phyloP scores from a whole-genome alignment of 2,888 invertebrate genomes.

The Chloroclysta siterata region DNA sequence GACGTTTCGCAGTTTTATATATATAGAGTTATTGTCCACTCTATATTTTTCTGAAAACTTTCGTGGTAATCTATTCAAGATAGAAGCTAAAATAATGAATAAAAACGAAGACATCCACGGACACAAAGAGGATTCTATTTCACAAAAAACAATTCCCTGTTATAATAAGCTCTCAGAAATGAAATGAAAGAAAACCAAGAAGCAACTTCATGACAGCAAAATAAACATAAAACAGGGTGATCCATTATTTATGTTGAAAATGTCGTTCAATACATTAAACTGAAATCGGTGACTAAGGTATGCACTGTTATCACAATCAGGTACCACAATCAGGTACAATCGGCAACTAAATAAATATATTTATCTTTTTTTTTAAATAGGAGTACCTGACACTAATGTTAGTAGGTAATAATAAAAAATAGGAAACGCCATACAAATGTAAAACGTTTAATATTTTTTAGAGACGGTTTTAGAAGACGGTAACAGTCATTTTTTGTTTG shows the following conservation, averaged over 20 bases:
- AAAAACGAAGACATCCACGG: background rate
- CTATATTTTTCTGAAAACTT: background rate
- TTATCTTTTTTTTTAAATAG: too few species aligned
- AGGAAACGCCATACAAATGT: too few species aligned
- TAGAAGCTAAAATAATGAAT: constrained; percentile 3
- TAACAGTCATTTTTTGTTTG: too few species aligned
- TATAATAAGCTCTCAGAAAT: constrained; percentile 17
- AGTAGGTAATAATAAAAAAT: too few species aligned
- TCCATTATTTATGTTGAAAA: constrained; percentile 1
- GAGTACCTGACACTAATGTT: too few species aligned
- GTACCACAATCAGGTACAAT: too few species aligned
- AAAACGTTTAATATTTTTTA: too few species aligned
- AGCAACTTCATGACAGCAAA: background rate
- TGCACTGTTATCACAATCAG: too few species aligned
- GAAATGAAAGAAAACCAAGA: constrained; percentile 10
- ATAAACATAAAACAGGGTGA: background rate
- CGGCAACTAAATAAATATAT: too few species aligned
- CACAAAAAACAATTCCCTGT: constrained; percentile 15
- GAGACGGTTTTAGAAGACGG: too few species aligned
- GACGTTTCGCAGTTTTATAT: background rate
- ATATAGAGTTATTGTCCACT: background rate
- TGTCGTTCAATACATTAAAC: background rate
- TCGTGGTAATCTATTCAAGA: too few species aligned
- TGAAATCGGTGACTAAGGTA: too few species aligned
- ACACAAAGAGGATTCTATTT: constrained; percentile 13